Percentiles rank a stretch among this genome's conserved stretches.
These are phyloP conservation scores for Himalopsyche anomala DNA, from an alignment of 2,888 invertebrate species.

Conservation along the genomic window DNA sequence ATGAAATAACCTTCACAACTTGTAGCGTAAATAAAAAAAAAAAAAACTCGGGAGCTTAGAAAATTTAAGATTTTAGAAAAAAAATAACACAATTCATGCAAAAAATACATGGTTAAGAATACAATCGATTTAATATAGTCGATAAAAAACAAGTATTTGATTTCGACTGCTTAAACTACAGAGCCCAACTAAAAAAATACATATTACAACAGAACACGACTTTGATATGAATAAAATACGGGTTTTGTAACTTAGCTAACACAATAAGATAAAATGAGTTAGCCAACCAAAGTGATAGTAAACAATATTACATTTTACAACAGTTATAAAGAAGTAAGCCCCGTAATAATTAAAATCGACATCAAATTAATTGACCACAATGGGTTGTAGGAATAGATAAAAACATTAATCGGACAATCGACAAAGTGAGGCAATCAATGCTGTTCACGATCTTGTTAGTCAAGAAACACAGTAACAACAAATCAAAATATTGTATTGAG, in stretches of 20 bases:
- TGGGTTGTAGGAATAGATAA: too few species aligned
- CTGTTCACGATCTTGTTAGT: not conserved
- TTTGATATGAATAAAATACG: not conserved
- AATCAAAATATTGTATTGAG: not conserved
- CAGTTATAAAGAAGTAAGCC: not conserved
- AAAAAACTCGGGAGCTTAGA: too few species aligned
- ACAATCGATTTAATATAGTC: too few species aligned
- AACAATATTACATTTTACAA: not conserved
- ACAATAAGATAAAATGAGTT: constrained; percentile 1
- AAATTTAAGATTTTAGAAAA: too few species aligned
- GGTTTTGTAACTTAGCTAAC: not conserved
- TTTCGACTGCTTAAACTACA: not conserved
- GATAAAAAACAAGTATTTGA: not conserved
- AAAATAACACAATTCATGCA: too few species aligned
- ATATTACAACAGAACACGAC: constrained; percentile 4
- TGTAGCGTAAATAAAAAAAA: too few species aligned
- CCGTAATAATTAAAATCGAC: constrained; percentile 1
- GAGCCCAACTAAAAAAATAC: not conserved
- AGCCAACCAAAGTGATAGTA: not conserved
- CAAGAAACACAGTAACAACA: not conserved
- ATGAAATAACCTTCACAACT: too few species aligned
- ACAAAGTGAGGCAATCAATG: not conserved
- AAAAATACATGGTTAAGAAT: too few species aligned
- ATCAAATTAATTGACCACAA: not conserved
- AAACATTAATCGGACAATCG: not conserved